These are phyloP conservation scores for Borostomias antarcticus DNA, from an alignment of 2,797 vertebrate species.

Conservation along the genomic window DNA sequence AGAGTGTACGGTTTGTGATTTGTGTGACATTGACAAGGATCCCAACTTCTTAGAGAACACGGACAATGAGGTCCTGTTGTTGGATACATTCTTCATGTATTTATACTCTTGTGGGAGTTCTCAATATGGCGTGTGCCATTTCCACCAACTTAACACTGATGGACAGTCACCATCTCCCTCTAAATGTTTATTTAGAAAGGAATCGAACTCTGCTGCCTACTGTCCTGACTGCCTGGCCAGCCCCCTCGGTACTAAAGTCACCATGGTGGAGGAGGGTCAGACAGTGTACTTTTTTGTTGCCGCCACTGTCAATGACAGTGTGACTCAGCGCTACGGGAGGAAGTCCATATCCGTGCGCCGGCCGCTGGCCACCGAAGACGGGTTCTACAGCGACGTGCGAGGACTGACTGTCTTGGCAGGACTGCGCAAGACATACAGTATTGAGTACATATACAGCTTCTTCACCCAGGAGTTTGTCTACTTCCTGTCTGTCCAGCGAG, in stretches of 20 bases:
- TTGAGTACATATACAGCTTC: constrained; percentile 90
- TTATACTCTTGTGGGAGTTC: constrained; percentile 90
- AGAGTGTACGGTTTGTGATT: constrained; percentile 78
- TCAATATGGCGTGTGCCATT: constrained; percentile 86
- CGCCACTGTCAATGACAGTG: constrained; percentile 80
- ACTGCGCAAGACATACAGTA: constrained; percentile 78
- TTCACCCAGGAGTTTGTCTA: constrained; percentile 81
- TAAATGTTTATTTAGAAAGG: constrained; percentile 80
- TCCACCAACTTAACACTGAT: constrained; percentile 74
- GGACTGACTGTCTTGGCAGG: constrained; percentile 83
- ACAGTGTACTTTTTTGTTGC: constrained; percentile 88
- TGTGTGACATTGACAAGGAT: constrained; percentile 81
- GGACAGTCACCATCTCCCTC: constrained; percentile 66
- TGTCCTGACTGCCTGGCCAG: constrained; percentile 93
- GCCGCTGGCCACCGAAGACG: constrained; percentile 82
- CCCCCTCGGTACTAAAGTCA: constrained; percentile 86
- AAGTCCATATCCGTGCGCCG: constrained; percentile 88
- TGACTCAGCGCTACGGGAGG: constrained; percentile 82
- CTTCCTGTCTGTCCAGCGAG: constrained; percentile 88
- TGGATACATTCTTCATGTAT: constrained; percentile 84
- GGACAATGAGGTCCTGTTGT: constrained; percentile 81
- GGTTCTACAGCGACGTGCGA: constrained; percentile 80
- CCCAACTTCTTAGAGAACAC: constrained; percentile 69
- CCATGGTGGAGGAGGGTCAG: constrained; percentile 81
- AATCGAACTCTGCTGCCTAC: constrained; percentile 71